phyloP scores from a whole-genome alignment of 2,113 vertebrate species.

The Herpetotheres cachinnans region DNA sequence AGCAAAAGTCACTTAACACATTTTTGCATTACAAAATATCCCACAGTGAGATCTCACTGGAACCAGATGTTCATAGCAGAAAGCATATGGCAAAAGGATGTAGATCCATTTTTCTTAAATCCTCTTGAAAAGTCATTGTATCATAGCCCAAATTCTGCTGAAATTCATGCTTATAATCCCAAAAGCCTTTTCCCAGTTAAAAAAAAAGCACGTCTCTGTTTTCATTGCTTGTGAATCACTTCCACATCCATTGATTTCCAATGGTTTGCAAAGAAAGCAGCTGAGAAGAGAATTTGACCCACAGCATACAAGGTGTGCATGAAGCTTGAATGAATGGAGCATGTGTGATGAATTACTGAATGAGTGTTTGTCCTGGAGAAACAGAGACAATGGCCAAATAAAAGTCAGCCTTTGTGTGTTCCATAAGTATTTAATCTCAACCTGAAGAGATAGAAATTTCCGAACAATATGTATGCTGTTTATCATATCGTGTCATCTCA shows the following conservation, averaged over 20 bases:
- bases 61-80: slow-evolving; percentile 57
- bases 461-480: slow-evolving; percentile 17
- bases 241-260: slow-evolving; percentile 29
- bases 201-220: background rate
- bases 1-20: slow-evolving; percentile 57
- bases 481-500: slow-evolving; percentile 8
- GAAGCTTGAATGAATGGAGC: slow-evolving; percentile 31
- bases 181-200: background rate
- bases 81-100: slow-evolving; percentile 32
- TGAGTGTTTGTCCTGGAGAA: slow-evolving; percentile 12
- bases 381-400: background rate
- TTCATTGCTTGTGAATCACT: slow-evolving; percentile 44
- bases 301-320: background rate
- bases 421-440: slow-evolving; percentile 7
- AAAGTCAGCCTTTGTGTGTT: slow-evolving; percentile 11
- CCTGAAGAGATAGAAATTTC: background rate
- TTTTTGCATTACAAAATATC: slow-evolving; percentile 56
- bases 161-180: slow-evolving; percentile 26
- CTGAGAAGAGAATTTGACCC: slow-evolving; percentile 23
- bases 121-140: slow-evolving; percentile 31
- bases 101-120: slow-evolving; percentile 35
- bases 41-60: slow-evolving; percentile 32
- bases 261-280: background rate
- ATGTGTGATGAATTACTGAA: slow-evolving; percentile 31
- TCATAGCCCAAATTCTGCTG: slow-evolving; percentile 10